Evolutionary conservation across 2,888 invertebrate genomes (phyloP), one percentile per base, ranked within the genome.

Genomic region (Xestia c-nigrum): DNA sequence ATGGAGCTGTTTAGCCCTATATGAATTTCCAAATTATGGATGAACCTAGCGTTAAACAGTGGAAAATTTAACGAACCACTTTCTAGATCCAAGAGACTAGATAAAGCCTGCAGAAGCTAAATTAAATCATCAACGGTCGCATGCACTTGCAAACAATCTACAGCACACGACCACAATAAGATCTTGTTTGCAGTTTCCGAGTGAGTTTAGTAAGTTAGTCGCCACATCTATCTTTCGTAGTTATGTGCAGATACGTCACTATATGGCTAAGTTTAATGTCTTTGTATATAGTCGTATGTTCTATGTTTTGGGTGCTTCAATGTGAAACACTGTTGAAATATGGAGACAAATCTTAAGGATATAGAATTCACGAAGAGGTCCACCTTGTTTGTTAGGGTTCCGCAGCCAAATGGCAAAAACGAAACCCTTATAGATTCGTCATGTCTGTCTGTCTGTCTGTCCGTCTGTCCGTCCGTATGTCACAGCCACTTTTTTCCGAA

Each of bases 131-230:
- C 76, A 72, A 81, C 76, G 72, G 75, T 69, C 76, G 67, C 69
- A 69, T 87, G 85, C 81, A 81, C 83, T 78, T 66, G 67, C 78
- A 40, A 81, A 87, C 81, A 72, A 87, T 85, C 73, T 80, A 76
- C 80, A 40, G 74, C 76, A 74, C 74, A 74, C 80, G 77, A 78
- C 76, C 83, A 87, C 87, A 87, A 78, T 87, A 78, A 87, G 81
- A 87, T 83, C 86, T 83, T 81, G 81, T 87, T 87, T 83, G 81
- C 64, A 85, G 85, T 87, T 87, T 59, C 65, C 63, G 77, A 74
- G 65, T 64, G 63, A 79, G 83, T 85, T 85, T 68, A 70, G 76
- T 70, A 57, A 85, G 86, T 83, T 77, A 73, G 83, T 82, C 82
- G 57, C 82, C 81, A 76, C 72, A 83, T 84, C 59, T 74, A 85